Evolutionary conservation across 2,797 vertebrate genomes (phyloP).

Genomic region (Acipenser ruthenus): DNA sequence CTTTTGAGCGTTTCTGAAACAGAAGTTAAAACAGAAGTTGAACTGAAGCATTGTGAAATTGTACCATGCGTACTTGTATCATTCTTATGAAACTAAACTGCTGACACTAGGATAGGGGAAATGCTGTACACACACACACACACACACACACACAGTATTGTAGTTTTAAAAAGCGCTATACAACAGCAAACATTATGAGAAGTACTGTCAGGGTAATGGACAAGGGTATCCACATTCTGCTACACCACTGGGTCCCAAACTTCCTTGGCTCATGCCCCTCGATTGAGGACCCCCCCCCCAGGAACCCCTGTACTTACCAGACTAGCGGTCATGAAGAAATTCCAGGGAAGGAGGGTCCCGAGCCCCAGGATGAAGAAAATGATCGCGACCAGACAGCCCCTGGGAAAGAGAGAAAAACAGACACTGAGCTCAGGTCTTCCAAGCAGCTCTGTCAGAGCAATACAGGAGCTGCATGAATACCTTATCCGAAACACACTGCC

Average conservation of each 20-base stretch:
- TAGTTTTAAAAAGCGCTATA: too few species aligned
- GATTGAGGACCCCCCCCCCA: not conserved
- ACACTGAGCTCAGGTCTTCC: not conserved
- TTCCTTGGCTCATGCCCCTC: not conserved
- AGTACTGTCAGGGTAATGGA: too few species aligned
- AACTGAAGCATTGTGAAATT: too few species aligned
- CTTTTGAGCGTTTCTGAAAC: too few species aligned
- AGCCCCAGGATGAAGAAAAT: slow-evolving; percentile 77
- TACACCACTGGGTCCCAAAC: not conserved
- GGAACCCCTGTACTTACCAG: slow-evolving; percentile 51
- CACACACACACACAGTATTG: too few species aligned
- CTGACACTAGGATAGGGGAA: too few species aligned
- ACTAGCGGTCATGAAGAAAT: slow-evolving; percentile 85
- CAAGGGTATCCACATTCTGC: too few species aligned
- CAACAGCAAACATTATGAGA: too few species aligned
- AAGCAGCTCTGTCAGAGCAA: not conserved
- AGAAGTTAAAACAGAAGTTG: too few species aligned
- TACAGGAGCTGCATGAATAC: not conserved
- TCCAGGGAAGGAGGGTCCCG: slow-evolving; percentile 83
- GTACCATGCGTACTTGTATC: too few species aligned
- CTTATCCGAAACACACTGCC: not conserved
- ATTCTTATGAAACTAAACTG: too few species aligned
- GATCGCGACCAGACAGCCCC: slow-evolving; percentile 55
- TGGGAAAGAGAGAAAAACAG: slow-evolving; percentile 19
- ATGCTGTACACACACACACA: too few species aligned